These are phyloP conservation scores for Odontophorus gujanensis DNA, from an alignment of 2,113 vertebrate genomes.

Conservation along the genomic window DNA sequence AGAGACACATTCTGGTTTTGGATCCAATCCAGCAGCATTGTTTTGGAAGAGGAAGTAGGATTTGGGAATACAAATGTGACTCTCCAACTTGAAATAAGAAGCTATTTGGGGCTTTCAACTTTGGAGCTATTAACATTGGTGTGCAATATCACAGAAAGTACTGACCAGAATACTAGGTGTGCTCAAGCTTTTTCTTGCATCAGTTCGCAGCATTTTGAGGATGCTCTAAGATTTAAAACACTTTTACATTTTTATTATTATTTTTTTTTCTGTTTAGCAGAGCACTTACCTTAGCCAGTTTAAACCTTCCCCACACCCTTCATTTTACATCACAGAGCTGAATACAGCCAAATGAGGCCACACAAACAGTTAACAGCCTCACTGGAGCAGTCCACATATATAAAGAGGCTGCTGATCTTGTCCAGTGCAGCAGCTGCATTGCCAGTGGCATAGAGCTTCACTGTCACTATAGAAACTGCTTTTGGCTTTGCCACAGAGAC, in stretches of 20 bases:
- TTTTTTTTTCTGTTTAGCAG: background rate
- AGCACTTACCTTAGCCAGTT: background rate
- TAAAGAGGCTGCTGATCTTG: slow-evolving; percentile 1
- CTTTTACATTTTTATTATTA: background rate
- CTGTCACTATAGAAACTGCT: slow-evolving; percentile 38
- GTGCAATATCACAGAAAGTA: background rate
- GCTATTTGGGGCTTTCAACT: background rate
- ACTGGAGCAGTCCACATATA: background rate
- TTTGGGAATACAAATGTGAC: background rate
- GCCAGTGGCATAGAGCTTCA: background rate
- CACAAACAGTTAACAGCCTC: background rate
- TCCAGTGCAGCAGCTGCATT: slow-evolving; percentile 40
- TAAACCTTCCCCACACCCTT: background rate
- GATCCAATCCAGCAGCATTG: background rate
- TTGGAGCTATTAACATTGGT: rapidly evolving
- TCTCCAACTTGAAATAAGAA: background rate
- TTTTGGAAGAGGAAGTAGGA: background rate
- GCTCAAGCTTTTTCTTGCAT: background rate
- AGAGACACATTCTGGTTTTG: background rate
- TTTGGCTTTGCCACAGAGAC: background rate
- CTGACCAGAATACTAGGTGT: background rate
- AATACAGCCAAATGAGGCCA: background rate
- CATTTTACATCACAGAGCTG: background rate
- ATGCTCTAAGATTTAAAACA: background rate
- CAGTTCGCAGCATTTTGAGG: background rate